These are phyloP conservation scores for Smutsia temminckii DNA, from an alignment of 2,797 vertebrate species.

Conservation along the genomic window DNA sequence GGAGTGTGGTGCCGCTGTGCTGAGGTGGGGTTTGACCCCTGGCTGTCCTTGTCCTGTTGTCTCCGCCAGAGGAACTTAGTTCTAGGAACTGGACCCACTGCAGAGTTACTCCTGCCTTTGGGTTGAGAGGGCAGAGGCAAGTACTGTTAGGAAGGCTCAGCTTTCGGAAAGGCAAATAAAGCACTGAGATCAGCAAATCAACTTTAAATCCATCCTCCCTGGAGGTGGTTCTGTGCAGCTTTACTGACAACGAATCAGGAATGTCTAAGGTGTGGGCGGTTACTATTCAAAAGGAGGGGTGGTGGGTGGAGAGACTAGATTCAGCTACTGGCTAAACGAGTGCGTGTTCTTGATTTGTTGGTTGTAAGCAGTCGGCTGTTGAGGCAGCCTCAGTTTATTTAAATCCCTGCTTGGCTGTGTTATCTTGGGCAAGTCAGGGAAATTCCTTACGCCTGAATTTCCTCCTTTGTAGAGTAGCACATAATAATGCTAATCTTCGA, in stretches of 20 bases:
- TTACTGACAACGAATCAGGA: neutral
- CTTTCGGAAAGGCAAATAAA: conserved; percentile 2
- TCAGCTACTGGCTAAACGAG: neutral
- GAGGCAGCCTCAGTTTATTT: neutral
- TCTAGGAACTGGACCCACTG: neutral
- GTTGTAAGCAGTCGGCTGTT: neutral
- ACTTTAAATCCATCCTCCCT: neutral
- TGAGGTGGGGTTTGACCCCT: neutral
- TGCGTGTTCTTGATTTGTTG: neutral
- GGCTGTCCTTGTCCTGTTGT: neutral
- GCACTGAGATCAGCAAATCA: neutral
- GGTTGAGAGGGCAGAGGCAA: neutral
- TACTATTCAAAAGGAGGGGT: neutral
- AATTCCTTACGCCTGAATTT: neutral
- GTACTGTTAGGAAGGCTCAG: neutral
- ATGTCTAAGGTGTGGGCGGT: neutral
- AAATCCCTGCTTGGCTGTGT: neutral
- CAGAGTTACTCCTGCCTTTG: neutral
- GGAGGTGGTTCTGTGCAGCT: neutral
- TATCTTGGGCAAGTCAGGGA: neutral
- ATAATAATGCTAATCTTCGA: neutral
- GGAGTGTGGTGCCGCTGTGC: neutral
- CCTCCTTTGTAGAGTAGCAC: neutral
- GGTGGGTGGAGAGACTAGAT: neutral
- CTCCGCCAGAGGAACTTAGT: neutral